Conservation (phyloP, 2,113 vertebrate species). For the Sinocyclocheilus maitianheensis region DNA sequence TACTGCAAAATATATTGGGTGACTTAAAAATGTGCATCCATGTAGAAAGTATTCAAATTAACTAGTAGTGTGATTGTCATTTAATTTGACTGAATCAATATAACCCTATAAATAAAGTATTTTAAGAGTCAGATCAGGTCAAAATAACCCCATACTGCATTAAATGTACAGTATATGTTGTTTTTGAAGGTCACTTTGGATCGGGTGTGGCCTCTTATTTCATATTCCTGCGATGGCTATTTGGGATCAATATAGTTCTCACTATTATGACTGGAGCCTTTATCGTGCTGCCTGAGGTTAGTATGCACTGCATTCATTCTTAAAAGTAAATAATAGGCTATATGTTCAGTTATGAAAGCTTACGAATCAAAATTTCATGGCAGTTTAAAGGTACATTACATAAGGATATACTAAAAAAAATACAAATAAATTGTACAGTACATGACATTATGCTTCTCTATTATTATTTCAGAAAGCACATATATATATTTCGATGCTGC, state of each 20-base stretch:
- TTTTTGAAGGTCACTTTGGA: constrained; percentile 90
- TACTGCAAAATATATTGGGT: background rate
- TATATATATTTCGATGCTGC: background rate
- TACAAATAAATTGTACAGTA: background rate
- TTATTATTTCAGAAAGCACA: background rate
- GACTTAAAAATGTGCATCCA: background rate
- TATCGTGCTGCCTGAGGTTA: constrained; percentile 95
- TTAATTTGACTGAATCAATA: background rate
- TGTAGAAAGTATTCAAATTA: background rate
- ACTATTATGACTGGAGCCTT: constrained; percentile 95
- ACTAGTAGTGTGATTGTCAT: background rate
- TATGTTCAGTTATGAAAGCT: background rate
- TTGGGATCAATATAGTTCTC: constrained; percentile 96
- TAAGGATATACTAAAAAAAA: background rate
- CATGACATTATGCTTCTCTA: background rate
- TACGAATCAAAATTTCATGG: background rate
- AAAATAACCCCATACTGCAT: background rate
- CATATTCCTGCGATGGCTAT: constrained; percentile 97
- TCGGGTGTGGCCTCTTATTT: constrained; percentile 98
- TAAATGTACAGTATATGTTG: background rate
- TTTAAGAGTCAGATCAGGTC: background rate
- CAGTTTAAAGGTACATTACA: background rate
- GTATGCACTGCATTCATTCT: constrained; percentile 29
- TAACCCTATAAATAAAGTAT: background rate
- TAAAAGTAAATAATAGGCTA: background rate